phyloP scores from a whole-genome alignment of 1,140 invertebrate genomes.

The Eupeodes corollae region DNA sequence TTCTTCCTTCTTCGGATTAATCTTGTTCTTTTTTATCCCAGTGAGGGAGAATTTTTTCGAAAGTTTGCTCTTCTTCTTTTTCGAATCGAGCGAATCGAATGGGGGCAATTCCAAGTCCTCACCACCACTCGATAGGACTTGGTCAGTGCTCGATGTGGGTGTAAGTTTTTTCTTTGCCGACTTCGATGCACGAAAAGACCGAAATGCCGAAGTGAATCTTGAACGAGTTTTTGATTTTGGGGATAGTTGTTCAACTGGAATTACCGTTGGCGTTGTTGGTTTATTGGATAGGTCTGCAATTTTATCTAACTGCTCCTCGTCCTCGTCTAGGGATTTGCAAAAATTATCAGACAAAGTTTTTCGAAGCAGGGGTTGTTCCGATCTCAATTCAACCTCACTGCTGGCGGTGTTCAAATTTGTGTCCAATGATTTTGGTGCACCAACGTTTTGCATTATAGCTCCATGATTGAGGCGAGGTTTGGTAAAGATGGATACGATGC shows the following conservation, averaged over 20 bases:
- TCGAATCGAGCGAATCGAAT: conserved; percentile 5
- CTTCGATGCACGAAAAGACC: conserved; percentile 20
- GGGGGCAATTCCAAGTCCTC: neutral
- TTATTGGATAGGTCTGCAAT: neutral
- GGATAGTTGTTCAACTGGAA: conserved; percentile 2
- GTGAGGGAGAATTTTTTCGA: conserved; percentile 21
- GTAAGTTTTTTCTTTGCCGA: conserved; percentile 13
- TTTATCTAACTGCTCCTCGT: neutral
- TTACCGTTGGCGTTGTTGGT: conserved; percentile 2
- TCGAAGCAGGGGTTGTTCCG: no score
- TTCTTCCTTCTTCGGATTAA: conserved; percentile 14
- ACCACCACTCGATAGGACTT: neutral
- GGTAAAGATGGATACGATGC: no score
- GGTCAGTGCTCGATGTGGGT: conserved; percentile 7
- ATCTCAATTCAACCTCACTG: no score
- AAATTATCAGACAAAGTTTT: no score
- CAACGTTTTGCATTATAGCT: no score
- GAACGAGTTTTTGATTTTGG: conserved; percentile 25
- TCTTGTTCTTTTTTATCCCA: conserved; percentile 20
- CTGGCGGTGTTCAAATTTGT: no score
- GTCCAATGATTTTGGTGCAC: no score
- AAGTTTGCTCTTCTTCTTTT: conserved; percentile 26
- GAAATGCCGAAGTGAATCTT: conserved; percentile 29
- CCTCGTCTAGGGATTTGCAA: conserved; percentile 3
- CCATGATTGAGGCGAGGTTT: no score